phyloP scores from a whole-genome alignment of 2,888 invertebrate genomes.

The Perizoma affinitatum region DNA sequence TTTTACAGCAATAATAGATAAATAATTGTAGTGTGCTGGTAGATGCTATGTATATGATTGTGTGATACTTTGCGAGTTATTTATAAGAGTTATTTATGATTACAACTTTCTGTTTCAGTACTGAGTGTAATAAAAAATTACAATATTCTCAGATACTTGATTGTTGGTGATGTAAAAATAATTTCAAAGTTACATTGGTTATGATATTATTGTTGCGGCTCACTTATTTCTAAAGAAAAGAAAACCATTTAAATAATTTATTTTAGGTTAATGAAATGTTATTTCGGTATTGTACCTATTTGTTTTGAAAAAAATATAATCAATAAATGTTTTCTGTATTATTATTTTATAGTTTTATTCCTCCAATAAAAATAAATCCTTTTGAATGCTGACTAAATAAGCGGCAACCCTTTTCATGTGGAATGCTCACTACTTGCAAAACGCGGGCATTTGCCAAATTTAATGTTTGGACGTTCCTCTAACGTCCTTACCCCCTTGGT shows the following conservation, averaged over 20 bases:
- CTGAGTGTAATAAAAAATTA: constrained; percentile 33
- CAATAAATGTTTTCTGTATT: constrained; percentile 50
- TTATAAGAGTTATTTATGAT: constrained; percentile 48
- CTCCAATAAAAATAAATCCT: too few relatives aligned
- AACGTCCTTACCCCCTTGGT: too few relatives aligned
- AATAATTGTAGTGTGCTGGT: constrained; percentile 77
- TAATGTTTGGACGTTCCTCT: too few relatives aligned
- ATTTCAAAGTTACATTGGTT: constrained; percentile 68
- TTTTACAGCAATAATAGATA: constrained; percentile 81
- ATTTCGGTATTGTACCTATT: constrained; percentile 62
- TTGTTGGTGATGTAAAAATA: constrained; percentile 59
- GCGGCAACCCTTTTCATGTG: too few relatives aligned
- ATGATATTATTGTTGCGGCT: constrained; percentile 81
- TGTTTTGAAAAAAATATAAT: constrained; percentile 55
- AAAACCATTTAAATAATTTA: constrained; percentile 58
- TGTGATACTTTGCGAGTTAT: constrained; percentile 77
- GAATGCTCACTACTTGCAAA: too few relatives aligned
- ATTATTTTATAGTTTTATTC: constrained; percentile 46
- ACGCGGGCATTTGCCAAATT: too few relatives aligned
- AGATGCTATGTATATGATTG: constrained; percentile 77
- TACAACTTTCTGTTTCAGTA: constrained; percentile 39
- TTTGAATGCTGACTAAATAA: too few relatives aligned
- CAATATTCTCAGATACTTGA: constrained; percentile 26
- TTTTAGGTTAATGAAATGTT: constrained; percentile 73
- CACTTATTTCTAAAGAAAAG: constrained; percentile 60